phyloP scores from a whole-genome alignment of 2,113 vertebrate genomes.

The Meleagris gallopavo region DNA sequence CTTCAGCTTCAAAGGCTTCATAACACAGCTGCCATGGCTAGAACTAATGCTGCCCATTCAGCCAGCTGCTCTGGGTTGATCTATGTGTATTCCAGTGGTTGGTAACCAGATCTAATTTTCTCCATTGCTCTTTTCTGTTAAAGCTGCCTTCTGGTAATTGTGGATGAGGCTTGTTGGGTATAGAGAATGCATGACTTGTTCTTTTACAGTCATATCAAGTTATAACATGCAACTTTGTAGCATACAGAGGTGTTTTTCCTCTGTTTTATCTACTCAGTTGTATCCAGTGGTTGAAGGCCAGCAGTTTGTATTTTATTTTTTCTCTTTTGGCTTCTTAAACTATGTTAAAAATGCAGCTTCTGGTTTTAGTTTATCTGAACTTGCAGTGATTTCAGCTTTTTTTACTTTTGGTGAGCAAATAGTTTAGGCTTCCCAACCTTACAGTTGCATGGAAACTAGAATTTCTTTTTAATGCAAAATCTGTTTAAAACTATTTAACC shows the following conservation, averaged over 20 bases:
- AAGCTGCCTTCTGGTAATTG: neutral
- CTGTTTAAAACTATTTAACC: neutral
- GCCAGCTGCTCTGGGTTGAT: neutral
- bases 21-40: neutral
- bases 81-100: neutral
- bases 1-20: neutral
- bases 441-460: neutral
- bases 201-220: neutral
- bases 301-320: neutral
- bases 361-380: slow-evolving; percentile 1
- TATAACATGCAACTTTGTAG: neutral
- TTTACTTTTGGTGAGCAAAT: neutral
- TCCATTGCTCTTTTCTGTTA: neutral
- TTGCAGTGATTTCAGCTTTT: neutral
- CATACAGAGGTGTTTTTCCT: neutral
- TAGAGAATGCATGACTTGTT: neutral
- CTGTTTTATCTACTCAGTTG: neutral
- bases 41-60: neutral
- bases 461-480: neutral
- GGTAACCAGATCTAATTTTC: neutral
- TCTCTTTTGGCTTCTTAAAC: neutral
- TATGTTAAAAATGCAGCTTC: neutral
- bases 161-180: neutral
- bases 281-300: neutral
- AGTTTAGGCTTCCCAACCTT: neutral